A percentile compares a stretch with the other conserved stretches of the same genome.
These are phyloP conservation scores for Loriculus beryllinus DNA, from an alignment of 2,797 vertebrate genomes.

Conservation along the genomic window DNA sequence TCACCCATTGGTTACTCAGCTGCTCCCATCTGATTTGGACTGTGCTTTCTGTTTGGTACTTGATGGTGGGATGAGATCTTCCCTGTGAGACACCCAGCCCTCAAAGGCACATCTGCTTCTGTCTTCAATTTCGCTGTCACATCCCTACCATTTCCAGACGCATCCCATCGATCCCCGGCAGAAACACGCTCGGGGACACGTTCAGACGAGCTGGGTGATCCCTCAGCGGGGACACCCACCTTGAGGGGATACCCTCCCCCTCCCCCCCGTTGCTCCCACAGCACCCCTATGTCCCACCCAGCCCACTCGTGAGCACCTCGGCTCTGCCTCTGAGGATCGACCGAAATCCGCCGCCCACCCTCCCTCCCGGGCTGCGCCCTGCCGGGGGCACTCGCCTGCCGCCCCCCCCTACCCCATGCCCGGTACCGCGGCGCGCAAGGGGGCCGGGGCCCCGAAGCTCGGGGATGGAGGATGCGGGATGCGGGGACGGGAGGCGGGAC, in stretches of 20 bases:
- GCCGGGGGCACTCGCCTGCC: not conserved
- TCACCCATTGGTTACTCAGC: not conserved
- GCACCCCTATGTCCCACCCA: not conserved
- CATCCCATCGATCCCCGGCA: not conserved
- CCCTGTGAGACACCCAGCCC: not conserved
- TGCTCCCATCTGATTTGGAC: slow-evolving; percentile 38
- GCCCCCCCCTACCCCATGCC: too few relatives aligned
- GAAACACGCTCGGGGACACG: not conserved
- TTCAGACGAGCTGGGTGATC: not conserved
- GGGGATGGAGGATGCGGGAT: not conserved
- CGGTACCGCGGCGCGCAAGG: not conserved
- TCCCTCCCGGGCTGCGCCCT: not conserved
- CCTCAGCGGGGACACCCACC: not conserved
- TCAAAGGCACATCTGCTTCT: not conserved
- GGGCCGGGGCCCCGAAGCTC: not conserved
- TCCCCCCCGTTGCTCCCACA: not conserved
- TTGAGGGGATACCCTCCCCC: not conserved
- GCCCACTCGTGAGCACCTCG: not conserved
- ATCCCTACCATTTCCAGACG: not conserved
- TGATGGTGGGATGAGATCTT: slow-evolving; percentile 16
- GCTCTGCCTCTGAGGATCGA: not conserved
- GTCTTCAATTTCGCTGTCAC: not conserved
- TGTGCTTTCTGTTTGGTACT: slow-evolving; percentile 1
- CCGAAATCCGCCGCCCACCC: not conserved
- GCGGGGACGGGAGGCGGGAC: not conserved